These are phyloP conservation scores for Neotoma lepida DNA, from an alignment of 2,113 vertebrate genomes.

Conservation along the genomic window DNA sequence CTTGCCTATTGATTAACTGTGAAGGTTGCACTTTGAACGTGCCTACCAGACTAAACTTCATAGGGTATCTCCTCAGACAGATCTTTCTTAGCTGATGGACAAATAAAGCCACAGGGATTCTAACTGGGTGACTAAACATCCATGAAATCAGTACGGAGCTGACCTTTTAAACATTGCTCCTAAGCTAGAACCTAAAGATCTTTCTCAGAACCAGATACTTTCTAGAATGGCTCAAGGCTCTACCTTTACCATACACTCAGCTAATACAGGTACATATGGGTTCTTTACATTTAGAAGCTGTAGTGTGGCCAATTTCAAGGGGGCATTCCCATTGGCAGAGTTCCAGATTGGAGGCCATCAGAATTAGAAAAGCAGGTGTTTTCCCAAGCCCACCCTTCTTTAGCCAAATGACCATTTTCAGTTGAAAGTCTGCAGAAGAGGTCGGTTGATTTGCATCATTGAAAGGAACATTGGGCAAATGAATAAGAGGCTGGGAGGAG, in stretches of 20 bases:
- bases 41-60: not conserved
- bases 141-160: not conserved
- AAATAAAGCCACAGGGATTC: conserved; percentile 39
- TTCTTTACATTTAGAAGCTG: not conserved
- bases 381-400: not conserved
- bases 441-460: conserved; percentile 46
- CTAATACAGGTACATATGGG: not conserved
- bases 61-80: not conserved
- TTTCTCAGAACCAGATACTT: conserved; percentile 21
- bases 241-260: not conserved
- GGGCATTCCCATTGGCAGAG: not conserved
- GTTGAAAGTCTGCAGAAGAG: not conserved
- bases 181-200: not conserved
- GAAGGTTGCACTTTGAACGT: not conserved
- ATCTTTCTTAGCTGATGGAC: not conserved
- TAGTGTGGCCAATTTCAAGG: conserved; percentile 17
- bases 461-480: conserved; percentile 62
- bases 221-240: not conserved
- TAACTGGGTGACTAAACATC: not conserved
- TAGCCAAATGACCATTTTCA: not conserved
- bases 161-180: conserved; percentile 26
- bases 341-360: not conserved
- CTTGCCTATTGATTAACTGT: not conserved
- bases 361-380: conserved; percentile 36
- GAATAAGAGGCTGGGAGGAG: conserved; percentile 40